Base-by-base conservation (phyloP, 1,140 invertebrate genomes). In the Radopholus similis region DNA sequence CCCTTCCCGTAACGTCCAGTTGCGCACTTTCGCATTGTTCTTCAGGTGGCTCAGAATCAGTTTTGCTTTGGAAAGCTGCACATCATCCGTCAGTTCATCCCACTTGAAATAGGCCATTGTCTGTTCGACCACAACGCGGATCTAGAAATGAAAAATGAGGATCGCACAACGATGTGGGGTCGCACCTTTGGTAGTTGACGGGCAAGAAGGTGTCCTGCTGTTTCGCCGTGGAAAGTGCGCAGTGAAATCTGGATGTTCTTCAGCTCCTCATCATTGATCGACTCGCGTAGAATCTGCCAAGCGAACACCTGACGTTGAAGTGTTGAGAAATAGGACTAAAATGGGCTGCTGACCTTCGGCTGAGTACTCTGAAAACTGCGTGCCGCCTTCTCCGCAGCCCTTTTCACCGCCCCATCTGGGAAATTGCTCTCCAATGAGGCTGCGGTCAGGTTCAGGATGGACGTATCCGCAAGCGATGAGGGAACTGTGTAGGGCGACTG, bases 71-170 rank as follows among this genome's bases (percentile, higher is more conserved):
- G 59, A 13, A 18, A 60, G 55, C 30, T 64, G 35, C 13, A 42
- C 28, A 34, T 72, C 78, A 38, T 75, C 76, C 1, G 73, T 38
- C 44, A 81, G 51, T 23, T 63, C 32, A 62, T 82, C 78, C 79
- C 79, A 81, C 53, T 81, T 82, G 70, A 81, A 81, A 40, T 81
- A 82, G 21, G 40, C 55, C 75, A 82, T 82, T 53, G 79, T 81
- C 18, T 77, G 71, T 42, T 81, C 79, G 9, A 81, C 79, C 26
- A 81, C 80, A 32, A 76, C 57, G 37, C 79, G 73, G 35, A 81
- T 81, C 80, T 80, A 53, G 54, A 79, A 64, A 40, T 34, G 26
- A n/a, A 28, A 49, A 21, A 4, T 60, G 30, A 49, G 28, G n/a
- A 28, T 68, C 4, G 15, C 15, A n/a, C n/a, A 42, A 21, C 18